These are phyloP conservation scores for Panopea generosa DNA, from an alignment of 2,888 invertebrate species.

Conservation along the genomic window DNA sequence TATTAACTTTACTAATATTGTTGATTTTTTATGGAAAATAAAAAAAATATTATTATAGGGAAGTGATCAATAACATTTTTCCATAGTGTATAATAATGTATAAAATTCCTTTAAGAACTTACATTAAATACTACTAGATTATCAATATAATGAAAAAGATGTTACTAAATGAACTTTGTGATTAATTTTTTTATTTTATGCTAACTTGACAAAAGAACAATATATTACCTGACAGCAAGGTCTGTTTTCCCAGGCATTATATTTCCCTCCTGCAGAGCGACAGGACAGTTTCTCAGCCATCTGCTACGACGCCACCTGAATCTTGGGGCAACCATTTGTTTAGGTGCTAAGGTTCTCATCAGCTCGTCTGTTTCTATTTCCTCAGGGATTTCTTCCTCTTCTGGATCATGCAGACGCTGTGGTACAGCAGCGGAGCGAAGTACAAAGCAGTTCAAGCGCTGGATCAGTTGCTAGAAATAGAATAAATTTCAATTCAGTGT, in stretches of 20 bases:
- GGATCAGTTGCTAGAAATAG: constrained; percentile 82
- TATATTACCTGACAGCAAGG: constrained; percentile 82
- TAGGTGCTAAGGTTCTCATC: constrained; percentile 79
- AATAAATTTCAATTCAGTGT: too few relatives aligned
- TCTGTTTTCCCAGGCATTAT: constrained; percentile 83
- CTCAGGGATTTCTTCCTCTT: constrained; percentile 83
- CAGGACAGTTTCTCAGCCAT: constrained; percentile 84
- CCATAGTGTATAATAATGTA: too few relatives aligned
- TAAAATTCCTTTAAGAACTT: too few relatives aligned
- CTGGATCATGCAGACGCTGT: constrained; percentile 80
- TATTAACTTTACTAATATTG: too few relatives aligned
- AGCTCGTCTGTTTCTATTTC: constrained; percentile 84
- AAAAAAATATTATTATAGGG: too few relatives aligned
- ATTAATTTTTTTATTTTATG: too few relatives aligned
- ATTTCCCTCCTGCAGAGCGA: constrained; percentile 84
- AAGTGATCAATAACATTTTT: too few relatives aligned
- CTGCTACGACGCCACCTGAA: constrained; percentile 83
- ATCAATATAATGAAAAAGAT: too few relatives aligned
- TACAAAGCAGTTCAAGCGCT: constrained; percentile 81
- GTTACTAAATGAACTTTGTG: too few relatives aligned
- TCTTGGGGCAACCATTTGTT: constrained; percentile 82
- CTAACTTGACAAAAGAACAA: too few relatives aligned
- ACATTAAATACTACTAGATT: too few relatives aligned
- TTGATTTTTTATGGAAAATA: too few relatives aligned
- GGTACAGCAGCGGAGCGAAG: constrained; percentile 82